Evolutionary conservation across 1,140 invertebrate genomes (phyloP).

Genomic region (Drosophila varians): DNA sequence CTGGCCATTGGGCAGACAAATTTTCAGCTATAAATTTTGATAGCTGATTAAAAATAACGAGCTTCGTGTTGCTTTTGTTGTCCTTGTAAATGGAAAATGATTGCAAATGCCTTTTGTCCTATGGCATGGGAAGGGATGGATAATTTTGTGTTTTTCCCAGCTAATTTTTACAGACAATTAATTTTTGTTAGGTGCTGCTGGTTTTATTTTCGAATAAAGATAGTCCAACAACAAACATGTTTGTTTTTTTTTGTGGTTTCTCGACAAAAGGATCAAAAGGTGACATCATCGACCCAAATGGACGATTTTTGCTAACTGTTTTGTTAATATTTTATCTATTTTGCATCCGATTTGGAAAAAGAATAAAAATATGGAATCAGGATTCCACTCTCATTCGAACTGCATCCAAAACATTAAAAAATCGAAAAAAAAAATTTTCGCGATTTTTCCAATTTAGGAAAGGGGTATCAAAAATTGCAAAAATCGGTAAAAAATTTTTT

Average conservation of each 20-base stretch:
- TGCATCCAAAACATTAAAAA: too few species aligned
- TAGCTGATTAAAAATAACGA: conserved; percentile 77
- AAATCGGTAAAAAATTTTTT: too few species aligned
- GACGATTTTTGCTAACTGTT: too few species aligned
- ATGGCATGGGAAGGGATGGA: conserved; percentile 8
- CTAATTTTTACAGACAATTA: conserved; percentile 44
- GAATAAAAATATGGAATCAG: too few species aligned
- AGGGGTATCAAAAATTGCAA: neutral
- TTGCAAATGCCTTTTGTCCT: conserved; percentile 37
- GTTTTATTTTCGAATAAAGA: neutral
- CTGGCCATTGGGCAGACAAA: conserved; percentile 55
- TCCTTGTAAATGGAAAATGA: conserved; percentile 61
- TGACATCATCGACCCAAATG: too few species aligned
- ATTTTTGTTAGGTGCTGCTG: conserved; percentile 36
- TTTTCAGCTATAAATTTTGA: conserved; percentile 72
- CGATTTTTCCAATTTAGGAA: too few species aligned
- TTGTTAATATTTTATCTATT: too few species aligned
- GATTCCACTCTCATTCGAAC: too few species aligned
- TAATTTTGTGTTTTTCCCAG: conserved; percentile 9
- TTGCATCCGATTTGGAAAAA: too few species aligned
- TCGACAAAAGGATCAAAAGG: too few species aligned
- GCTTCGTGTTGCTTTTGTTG: conserved; percentile 66
- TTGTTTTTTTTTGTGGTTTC: too few species aligned
- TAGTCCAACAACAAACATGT: neutral
- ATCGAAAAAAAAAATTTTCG: too few species aligned